Evolutionary conservation across 2,113 vertebrate genomes (phyloP).

Genomic region (Pangasianodon hypophthalmus): DNA sequence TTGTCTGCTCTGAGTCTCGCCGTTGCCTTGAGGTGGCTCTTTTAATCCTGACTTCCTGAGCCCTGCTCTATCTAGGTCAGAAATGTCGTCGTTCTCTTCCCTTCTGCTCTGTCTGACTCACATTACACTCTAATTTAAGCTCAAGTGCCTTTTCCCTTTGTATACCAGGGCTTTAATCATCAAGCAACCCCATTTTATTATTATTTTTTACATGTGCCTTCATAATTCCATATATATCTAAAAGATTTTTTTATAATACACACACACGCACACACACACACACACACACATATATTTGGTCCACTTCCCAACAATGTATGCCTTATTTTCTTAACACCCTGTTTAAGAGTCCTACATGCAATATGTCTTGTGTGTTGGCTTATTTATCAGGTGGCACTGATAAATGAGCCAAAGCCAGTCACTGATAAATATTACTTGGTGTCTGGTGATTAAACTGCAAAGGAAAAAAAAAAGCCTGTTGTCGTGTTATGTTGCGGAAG

Average conservation of each 20-base stretch:
- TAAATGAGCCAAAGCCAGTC: conserved; percentile 14
- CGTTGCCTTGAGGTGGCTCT: conserved; percentile 47
- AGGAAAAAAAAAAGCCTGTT: background rate
- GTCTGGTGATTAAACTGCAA: conserved; percentile 15
- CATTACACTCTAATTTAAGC: conserved; percentile 16
- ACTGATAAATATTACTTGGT: background rate
- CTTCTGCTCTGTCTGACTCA: conserved; percentile 27
- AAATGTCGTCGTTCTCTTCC: conserved; percentile 30
- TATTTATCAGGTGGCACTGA: conserved; percentile 1
- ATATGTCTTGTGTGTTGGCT: conserved; percentile 6
- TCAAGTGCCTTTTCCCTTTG: background rate
- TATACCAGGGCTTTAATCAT: background rate
- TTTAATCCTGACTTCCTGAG: conserved; percentile 38
- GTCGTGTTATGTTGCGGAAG: conserved; percentile 12
- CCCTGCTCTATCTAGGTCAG: conserved; percentile 53
- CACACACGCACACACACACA: too few species aligned
- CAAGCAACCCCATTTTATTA: background rate
- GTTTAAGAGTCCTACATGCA: background rate
- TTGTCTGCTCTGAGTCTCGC: conserved; percentile 37
- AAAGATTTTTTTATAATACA: background rate
- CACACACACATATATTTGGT: background rate
- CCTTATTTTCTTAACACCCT: conserved; percentile 21
- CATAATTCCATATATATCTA: background rate
- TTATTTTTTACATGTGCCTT: background rate
- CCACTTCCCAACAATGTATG: background rate